phyloP scores from a whole-genome alignment of 1,140 invertebrate genomes.

The Orius laevigatus region DNA sequence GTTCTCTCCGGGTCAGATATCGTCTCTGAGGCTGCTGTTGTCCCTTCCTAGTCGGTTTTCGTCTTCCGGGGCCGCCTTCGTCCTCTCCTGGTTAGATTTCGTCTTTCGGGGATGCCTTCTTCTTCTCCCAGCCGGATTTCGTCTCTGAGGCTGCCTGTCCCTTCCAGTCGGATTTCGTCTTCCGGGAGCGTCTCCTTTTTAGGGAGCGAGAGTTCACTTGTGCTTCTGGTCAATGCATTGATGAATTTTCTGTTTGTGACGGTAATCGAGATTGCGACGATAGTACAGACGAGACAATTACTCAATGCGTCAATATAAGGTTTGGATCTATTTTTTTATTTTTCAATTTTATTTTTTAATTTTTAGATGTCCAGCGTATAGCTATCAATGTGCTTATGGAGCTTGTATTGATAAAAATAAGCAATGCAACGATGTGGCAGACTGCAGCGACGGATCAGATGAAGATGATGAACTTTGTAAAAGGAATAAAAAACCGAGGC shows the following conservation, averaged over 20 bases:
- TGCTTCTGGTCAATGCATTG: slow-evolving; percentile 26
- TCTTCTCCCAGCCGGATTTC: too few species aligned
- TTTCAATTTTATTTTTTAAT: slow-evolving; percentile 9
- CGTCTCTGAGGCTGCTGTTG: too few species aligned
- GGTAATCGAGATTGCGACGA: slow-evolving; percentile 19
- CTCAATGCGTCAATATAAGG: slow-evolving; percentile 13
- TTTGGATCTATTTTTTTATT: not conserved
- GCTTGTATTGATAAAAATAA: slow-evolving; percentile 36
- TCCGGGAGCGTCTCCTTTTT: too few species aligned
- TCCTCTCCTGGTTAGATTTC: too few species aligned
- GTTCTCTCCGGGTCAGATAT: too few species aligned
- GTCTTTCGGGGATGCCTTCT: too few species aligned
- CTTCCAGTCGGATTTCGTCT: too few species aligned
- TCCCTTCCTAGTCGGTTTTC: too few species aligned
- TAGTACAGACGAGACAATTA: slow-evolving; percentile 19
- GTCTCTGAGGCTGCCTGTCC: too few species aligned
- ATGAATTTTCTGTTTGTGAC: slow-evolving; percentile 19
- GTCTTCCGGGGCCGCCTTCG: too few species aligned
- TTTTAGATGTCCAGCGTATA: slow-evolving; percentile 27
- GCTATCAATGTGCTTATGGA: slow-evolving; percentile 41
- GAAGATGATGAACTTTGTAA: slow-evolving; percentile 13
- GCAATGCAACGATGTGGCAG: slow-evolving; percentile 36
- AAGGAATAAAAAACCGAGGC: not conserved
- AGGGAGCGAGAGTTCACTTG: slow-evolving; percentile 14
- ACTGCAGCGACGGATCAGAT: slow-evolving; percentile 55